Percentiles rank a stretch among this genome's conserved stretches.
Evolutionary conservation across 2,113 vertebrate genomes (phyloP).

Genomic region (Microtus pennsylvanicus): DNA sequence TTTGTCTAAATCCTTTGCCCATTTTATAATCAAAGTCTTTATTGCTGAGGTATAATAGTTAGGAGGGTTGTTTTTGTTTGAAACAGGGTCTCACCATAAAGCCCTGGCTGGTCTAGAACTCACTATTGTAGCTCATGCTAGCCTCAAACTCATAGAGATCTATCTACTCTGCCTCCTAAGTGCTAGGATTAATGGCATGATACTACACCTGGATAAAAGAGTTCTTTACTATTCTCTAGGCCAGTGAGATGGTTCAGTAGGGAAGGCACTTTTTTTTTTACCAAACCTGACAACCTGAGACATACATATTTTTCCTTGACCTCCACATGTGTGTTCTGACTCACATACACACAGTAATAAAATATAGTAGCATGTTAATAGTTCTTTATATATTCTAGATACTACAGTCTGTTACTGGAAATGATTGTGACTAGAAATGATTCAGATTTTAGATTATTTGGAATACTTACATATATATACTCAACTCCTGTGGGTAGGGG

Average conservation of each 20-base stretch:
- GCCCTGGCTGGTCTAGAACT: neutral
- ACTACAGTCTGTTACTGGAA: neutral
- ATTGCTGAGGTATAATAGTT: constrained; percentile 24
- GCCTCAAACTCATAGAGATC: neutral
- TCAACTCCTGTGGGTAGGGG: neutral
- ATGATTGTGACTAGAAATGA: neutral
- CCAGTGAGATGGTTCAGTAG: neutral
- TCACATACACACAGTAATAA: neutral
- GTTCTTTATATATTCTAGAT: constrained; percentile 48
- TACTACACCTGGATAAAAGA: neutral
- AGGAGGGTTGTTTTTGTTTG: neutral
- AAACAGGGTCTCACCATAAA: neutral
- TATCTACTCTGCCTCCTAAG: neutral
- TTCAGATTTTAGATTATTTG: neutral
- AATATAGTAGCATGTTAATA: neutral
- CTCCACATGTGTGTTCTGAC: neutral
- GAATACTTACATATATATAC: neutral
- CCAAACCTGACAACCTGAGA: neutral
- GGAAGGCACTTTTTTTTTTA: neutral
- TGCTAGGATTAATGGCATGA: neutral
- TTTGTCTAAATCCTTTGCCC: constrained; percentile 39
- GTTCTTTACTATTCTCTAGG: neutral
- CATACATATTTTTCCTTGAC: neutral
- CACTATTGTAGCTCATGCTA: neutral
- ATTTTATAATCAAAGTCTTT: constrained; percentile 43